Evolutionary conservation across 1,140 invertebrate species (phyloP).

Genomic region (Phenacoccus solenopsis): DNA sequence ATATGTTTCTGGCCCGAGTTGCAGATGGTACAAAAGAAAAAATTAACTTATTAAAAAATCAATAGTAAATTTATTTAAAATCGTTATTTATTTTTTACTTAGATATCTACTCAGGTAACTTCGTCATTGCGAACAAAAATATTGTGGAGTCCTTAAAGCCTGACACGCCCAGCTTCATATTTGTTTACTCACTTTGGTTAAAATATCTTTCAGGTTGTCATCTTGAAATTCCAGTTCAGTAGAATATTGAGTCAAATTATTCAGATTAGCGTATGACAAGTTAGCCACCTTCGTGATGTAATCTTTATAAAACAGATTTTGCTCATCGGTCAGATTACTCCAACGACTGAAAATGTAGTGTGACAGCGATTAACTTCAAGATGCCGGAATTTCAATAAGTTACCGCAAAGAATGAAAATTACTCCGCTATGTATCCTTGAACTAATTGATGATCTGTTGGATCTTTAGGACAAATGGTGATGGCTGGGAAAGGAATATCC

Average conservation of each 20-base stretch:
- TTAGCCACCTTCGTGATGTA: constrained; percentile 10
- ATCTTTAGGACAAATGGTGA: constrained; percentile 45
- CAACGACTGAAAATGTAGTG: constrained; percentile 10
- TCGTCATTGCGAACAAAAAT: no score
- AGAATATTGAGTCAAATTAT: not conserved
- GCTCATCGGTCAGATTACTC: not conserved
- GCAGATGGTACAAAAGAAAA: no score
- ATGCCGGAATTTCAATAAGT: no score
- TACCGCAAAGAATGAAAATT: not conserved
- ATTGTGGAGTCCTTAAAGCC: no score
- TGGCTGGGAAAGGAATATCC: constrained; percentile 54
- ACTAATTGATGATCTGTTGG: constrained; percentile 38
- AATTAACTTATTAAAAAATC: no score
- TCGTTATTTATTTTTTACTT: no score
- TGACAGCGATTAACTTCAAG: not conserved
- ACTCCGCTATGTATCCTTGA: constrained; percentile 31
- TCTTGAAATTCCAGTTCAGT: not conserved
- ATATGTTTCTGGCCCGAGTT: no score
- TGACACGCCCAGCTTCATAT: no score
- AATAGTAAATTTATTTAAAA: no score
- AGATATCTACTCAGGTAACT: no score
- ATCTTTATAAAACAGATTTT: not conserved
- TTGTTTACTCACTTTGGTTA: not conserved
- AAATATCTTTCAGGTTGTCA: constrained; percentile 2
- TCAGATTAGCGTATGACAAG: constrained; percentile 18